Evolutionary conservation across 2,113 vertebrate genomes (phyloP).

Genomic region (Pseudorectes ferrugineus): DNA sequence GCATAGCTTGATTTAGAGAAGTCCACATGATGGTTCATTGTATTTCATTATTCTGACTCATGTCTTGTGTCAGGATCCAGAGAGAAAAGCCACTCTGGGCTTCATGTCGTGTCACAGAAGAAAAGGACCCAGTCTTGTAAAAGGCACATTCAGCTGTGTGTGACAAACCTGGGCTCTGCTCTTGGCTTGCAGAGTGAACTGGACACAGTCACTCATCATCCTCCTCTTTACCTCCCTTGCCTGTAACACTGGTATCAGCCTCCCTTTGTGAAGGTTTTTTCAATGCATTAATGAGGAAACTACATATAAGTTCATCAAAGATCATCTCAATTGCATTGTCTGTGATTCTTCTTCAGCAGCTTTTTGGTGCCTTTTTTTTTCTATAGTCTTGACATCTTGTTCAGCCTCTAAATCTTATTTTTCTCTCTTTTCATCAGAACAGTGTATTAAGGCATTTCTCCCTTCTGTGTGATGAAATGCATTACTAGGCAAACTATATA

Average conservation of each 20-base stretch:
- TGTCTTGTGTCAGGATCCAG: background rate
- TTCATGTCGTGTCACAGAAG: background rate
- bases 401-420: background rate
- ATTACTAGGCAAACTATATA: background rate
- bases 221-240: background rate
- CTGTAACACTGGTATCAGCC: background rate
- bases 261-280: background rate
- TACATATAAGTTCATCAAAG: background rate
- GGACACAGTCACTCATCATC: background rate
- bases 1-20: background rate
- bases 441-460: background rate
- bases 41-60: background rate
- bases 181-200: background rate
- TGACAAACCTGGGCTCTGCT: background rate
- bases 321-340: background rate
- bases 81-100: background rate
- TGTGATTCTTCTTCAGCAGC: background rate
- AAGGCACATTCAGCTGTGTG: background rate
- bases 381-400: background rate
- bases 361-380: background rate
- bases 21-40: background rate
- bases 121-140: background rate
- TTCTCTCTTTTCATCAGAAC: background rate
- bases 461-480: background rate
- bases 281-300: background rate